Conservation (phyloP, 2,797 vertebrate genomes). For the Oceanodroma leucorhoa region DNA sequence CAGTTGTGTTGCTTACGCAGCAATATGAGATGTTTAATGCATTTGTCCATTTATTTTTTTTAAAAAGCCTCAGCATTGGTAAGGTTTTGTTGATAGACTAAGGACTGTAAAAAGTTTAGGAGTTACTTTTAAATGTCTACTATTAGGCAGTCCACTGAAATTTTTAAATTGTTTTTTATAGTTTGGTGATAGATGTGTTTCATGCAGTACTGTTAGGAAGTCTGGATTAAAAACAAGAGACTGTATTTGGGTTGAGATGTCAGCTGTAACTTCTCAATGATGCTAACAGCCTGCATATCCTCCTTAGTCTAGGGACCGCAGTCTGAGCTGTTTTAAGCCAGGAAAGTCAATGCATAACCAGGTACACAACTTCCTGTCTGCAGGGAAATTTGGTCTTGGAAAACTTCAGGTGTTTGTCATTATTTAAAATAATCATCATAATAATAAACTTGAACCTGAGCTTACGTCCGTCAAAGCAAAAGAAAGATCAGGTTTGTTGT, state of each 20-base stretch:
- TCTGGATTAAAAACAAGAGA: constrained; percentile 6
- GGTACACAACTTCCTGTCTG: neutral
- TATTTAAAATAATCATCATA: neutral
- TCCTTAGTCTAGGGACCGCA: neutral
- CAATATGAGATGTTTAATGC: neutral
- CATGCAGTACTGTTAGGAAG: constrained; percentile 3
- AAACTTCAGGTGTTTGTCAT: constrained; percentile 18
- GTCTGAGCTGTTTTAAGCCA: neutral
- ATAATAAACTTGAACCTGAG: neutral
- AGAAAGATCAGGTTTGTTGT: neutral
- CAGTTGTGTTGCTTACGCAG: neutral
- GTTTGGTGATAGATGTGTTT: neutral
- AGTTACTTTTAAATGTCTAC: neutral
- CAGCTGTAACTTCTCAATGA: constrained; percentile 13
- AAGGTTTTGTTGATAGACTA: neutral
- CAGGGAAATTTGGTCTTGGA: neutral
- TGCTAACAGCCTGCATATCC: neutral
- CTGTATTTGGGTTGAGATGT: constrained; percentile 18
- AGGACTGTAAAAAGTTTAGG: neutral
- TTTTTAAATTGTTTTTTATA: neutral
- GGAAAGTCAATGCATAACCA: neutral
- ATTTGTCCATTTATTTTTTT: neutral
- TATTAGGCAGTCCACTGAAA: neutral
- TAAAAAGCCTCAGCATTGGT: neutral
- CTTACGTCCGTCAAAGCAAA: neutral